These are phyloP conservation scores for Amphipoea lucens DNA, from an alignment of 2,888 invertebrate species.

Conservation along the genomic window DNA sequence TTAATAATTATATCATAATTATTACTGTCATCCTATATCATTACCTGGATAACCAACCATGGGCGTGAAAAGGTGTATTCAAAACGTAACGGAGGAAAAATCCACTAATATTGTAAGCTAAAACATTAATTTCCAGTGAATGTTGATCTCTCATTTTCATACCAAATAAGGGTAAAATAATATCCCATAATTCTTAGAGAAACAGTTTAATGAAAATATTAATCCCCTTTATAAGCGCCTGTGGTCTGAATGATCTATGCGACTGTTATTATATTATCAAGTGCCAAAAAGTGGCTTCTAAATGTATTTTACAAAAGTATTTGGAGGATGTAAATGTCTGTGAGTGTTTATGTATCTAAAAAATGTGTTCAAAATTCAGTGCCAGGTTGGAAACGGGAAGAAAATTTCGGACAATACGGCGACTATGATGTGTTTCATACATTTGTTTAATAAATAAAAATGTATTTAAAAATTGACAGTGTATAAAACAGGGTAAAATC, in stretches of 20 bases:
- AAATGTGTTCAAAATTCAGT: conserved; percentile 83
- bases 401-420: conserved; percentile 72
- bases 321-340: conserved; percentile 47
- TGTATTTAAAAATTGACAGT: conserved; percentile 45
- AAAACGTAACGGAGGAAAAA: background rate
- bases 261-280: conserved; percentile 67
- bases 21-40: conserved; percentile 26
- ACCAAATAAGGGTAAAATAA: conserved; percentile 23
- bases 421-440: conserved; percentile 62
- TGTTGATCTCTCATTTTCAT: conserved; percentile 14
- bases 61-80: conserved; percentile 42
- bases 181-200: conserved; percentile 3
- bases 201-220: background rate
- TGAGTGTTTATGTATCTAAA: conserved; percentile 67
- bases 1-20: conserved; percentile 54
- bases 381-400: conserved; percentile 70
- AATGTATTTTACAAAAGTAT: conserved; percentile 67
- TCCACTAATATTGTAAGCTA: conserved; percentile 1
- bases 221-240: conserved; percentile 38
- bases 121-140: conserved; percentile 25
- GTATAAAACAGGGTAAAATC: conserved; percentile 70
- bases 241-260: conserved; percentile 50
- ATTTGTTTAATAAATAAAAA: conserved; percentile 56
- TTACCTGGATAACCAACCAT: conserved; percentile 50
- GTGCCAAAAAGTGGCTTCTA: conserved; percentile 84